Base-by-base conservation (phyloP, 2,113 vertebrate species). In the Callithrix jacchus region DNA sequence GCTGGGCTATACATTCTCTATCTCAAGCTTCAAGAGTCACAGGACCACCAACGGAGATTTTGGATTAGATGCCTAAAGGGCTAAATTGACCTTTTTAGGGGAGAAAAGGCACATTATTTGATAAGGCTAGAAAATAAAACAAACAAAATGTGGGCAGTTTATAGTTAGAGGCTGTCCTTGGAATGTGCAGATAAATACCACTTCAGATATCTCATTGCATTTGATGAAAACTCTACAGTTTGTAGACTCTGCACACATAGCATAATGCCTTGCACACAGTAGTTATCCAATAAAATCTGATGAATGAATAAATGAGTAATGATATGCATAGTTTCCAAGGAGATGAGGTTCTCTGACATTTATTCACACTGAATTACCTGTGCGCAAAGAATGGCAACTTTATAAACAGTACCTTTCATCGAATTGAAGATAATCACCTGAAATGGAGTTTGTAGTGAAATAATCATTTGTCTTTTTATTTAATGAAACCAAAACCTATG, bases 21-120 rank as follows among this genome's bases (percentile, higher is more conserved):
- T 49, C 54, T 92, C 42, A 37, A 70, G 37, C 84, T 81, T 86
- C 58, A 8, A 10, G 74, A 87, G 83, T 68, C 81, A 84, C 70
- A 88, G 73, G 96, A 97, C 96, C 96, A 98, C 96, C 95, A 93
- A 89, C 16, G 3, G 92, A 97, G 95, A 95, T 91, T 93, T 97
- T 81, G 87, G 76, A 96, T 95, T 77, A 81, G 56, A 68, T 35
- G 30, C 74, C 94, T 89, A 87, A 87, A 86, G 96, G 64, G 70
- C 47, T 74, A 93, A 97, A 93, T 37, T 87, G 35, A 79, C 35
- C 83, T 70, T 49, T 64, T 42, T 84, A 89, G 86, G n/a, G 93
- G 30, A 77, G 47, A 93, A 96, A 93, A 96, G 40, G 16, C 47
- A 89, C 20, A 70, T 79, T 49, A 42, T 68, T 95, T 96, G 87